Conservation (phyloP, 2,797 vertebrate species). For the Lagorchestes hirsutus region DNA sequence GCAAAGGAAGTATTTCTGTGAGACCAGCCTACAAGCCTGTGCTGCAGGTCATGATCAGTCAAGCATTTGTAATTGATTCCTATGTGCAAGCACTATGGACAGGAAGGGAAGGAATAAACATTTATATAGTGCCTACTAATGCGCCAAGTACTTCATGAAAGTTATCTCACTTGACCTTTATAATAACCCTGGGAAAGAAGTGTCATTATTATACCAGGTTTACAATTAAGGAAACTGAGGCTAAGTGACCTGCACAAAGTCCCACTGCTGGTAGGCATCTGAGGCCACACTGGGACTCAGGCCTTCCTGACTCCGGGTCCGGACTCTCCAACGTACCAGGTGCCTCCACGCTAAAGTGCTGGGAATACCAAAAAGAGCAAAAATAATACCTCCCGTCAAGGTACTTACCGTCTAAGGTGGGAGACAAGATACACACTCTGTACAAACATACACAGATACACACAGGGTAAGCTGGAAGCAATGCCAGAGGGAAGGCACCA, state of each 20-base stretch:
- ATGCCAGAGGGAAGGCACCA: background rate
- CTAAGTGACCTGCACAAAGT: background rate
- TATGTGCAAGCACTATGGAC: background rate
- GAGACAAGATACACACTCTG: background rate
- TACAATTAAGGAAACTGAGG: background rate
- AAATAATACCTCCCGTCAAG: background rate
- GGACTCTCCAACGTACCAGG: background rate
- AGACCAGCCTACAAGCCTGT: background rate
- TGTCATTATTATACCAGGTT: background rate
- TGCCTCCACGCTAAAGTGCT: background rate
- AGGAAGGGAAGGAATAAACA: background rate
- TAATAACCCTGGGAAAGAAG: background rate
- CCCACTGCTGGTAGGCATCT: background rate
- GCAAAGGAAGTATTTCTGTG: background rate
- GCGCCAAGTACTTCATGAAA: background rate
- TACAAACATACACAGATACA: background rate
- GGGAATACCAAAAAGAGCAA: background rate
- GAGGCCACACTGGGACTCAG: background rate
- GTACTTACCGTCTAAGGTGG: background rate
- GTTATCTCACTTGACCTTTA: background rate
- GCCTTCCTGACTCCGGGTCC: background rate
- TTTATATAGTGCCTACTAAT: background rate
- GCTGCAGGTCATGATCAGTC: background rate
- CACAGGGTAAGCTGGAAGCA: background rate
- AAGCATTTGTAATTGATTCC: background rate